These are phyloP conservation scores for Eupithecia subfuscata DNA, from an alignment of 2,888 invertebrate genomes.

Conservation along the genomic window DNA sequence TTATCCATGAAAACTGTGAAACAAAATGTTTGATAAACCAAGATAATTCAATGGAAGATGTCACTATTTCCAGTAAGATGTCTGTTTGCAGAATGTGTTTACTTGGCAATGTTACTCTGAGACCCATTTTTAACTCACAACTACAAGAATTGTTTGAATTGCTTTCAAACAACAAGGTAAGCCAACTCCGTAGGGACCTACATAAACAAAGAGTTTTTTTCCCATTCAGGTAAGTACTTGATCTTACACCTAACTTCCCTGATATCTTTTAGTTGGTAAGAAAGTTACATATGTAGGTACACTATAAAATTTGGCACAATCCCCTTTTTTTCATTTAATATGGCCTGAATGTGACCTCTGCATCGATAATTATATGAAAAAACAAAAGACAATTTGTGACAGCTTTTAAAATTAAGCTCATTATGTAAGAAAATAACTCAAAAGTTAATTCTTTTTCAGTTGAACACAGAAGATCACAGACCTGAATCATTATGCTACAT, in stretches of 20 bases:
- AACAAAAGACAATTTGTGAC: no score
- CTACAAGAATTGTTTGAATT: slow-evolving; percentile 27
- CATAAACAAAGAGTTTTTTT: not conserved
- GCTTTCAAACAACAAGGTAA: slow-evolving; percentile 28
- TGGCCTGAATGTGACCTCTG: no score
- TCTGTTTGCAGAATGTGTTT: slow-evolving; percentile 33
- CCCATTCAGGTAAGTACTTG: not conserved
- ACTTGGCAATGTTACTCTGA: slow-evolving; percentile 23
- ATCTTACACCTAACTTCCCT: not conserved
- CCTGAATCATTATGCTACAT: slow-evolving; percentile 27
- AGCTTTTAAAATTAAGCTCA: no score
- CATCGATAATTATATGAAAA: no score
- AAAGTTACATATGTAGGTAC: no score
- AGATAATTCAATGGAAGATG: not conserved
- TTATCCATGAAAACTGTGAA: not conserved
- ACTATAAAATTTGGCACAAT: no score
- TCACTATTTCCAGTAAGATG: slow-evolving; percentile 10
- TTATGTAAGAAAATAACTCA: not conserved
- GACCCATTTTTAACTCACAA: slow-evolving; percentile 11
- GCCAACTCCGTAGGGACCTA: not conserved
- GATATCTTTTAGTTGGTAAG: not conserved
- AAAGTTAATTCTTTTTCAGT: slow-evolving; percentile 18
- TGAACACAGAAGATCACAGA: slow-evolving; percentile 22
- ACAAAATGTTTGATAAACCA: not conserved
- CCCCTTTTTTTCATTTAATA: no score